A percentile compares a stretch with the other conserved stretches of the same genome.
Evolutionary conservation across 2,888 invertebrate species (phyloP).

Genomic region (Agrotis puta): DNA sequence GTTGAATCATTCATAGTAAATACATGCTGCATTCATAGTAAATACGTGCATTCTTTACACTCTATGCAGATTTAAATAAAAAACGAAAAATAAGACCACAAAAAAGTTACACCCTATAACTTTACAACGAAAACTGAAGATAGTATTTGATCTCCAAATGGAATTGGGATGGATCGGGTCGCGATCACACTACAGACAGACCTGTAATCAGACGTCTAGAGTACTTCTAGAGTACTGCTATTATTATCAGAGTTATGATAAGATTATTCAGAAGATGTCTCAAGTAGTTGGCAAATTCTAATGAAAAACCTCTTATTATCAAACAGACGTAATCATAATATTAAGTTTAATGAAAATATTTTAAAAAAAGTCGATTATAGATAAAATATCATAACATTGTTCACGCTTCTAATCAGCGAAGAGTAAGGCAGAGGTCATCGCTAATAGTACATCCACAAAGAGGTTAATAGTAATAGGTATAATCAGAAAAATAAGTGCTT

Average conservation of each 20-base stretch:
- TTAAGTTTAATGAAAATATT: too few relatives aligned
- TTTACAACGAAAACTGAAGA: constrained; percentile 65
- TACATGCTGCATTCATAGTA: too few relatives aligned
- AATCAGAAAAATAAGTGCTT: too few relatives aligned
- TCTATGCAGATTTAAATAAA: not conserved
- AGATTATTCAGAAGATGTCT: constrained; percentile 8
- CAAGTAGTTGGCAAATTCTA: not conserved
- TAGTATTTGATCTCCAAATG: constrained; percentile 72
- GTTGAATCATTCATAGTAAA: too few relatives aligned
- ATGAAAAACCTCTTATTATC: not conserved
- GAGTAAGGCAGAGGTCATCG: too few relatives aligned
- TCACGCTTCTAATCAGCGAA: too few relatives aligned
- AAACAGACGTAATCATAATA: not conserved
- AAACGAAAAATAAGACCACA: constrained; percentile 17
- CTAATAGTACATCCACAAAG: too few relatives aligned
- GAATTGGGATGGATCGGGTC: constrained; percentile 65
- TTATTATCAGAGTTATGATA: not conserved
- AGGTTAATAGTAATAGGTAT: too few relatives aligned
- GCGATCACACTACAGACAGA: constrained; percentile 50
- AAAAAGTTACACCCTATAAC: constrained; percentile 62
- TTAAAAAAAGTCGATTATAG: too few relatives aligned
- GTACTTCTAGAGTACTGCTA: not conserved
- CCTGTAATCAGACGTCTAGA: constrained; percentile 26
- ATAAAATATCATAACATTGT: too few relatives aligned
- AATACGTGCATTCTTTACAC: too few relatives aligned